Conservation (phyloP, 2,113 vertebrate genomes). For the human region DNA sequence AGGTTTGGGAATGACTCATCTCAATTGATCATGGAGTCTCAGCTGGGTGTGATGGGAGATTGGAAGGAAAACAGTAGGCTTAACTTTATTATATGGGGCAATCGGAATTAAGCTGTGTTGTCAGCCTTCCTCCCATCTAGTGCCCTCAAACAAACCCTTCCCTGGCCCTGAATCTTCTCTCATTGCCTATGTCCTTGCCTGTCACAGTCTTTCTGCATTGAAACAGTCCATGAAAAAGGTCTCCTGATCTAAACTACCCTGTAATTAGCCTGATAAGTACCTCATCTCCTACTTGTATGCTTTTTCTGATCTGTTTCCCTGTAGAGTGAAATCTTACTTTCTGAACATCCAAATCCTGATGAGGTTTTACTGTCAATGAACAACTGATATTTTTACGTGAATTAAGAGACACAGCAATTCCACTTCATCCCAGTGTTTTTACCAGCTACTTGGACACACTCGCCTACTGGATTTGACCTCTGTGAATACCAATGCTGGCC, state of each 20-base stretch:
- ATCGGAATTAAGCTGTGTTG: neutral
- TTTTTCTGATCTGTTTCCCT: neutral
- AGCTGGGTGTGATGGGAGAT: neutral
- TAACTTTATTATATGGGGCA: neutral
- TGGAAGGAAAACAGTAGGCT: neutral
- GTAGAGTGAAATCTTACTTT: neutral
- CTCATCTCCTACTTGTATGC: neutral
- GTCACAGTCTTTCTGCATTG: no score
- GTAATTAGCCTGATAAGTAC: neutral
- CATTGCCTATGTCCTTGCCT: accelerated
- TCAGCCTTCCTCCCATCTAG: neutral
- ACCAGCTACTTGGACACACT: no score
- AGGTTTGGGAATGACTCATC: neutral
- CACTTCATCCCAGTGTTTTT: neutral
- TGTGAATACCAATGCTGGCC: neutral
- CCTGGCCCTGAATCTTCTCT: neutral
- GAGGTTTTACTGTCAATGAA: neutral
- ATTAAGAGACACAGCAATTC: neutral
- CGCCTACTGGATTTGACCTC: neutral
- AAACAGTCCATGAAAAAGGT: neutral
- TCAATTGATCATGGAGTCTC: neutral
- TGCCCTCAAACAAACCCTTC: neutral
- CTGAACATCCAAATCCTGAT: neutral
- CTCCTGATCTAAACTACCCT: neutral
- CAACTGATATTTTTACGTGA: neutral